Evolutionary conservation across 1,140 invertebrate species (phyloP).

Genomic region (Onthophagus taurus): DNA sequence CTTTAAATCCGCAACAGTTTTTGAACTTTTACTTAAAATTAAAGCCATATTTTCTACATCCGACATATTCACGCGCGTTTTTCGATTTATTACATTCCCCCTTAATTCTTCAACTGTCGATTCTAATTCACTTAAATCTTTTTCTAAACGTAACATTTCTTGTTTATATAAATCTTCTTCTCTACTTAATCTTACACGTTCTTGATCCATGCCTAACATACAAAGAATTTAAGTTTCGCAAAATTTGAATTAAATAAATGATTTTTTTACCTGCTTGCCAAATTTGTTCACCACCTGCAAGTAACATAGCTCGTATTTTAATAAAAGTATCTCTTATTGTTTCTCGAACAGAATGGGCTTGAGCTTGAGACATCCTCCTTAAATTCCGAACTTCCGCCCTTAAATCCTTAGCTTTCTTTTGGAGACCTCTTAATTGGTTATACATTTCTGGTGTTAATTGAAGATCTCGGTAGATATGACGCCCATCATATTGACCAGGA

Average conservation of each 20-base stretch:
- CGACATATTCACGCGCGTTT: constrained; percentile 90
- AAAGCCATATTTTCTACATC: constrained; percentile 96
- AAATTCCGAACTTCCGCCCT: constrained; percentile 81
- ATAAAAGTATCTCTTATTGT: constrained; percentile 83
- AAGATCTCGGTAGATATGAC: constrained; percentile 48
- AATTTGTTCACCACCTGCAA: constrained; percentile 51
- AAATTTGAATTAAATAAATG: neutral
- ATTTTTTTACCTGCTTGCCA: constrained; percentile 34
- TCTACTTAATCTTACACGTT: constrained; percentile 56
- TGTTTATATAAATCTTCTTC: constrained; percentile 84
- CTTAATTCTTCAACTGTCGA: constrained; percentile 88
- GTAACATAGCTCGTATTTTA: constrained; percentile 62
- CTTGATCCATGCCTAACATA: constrained; percentile 44
- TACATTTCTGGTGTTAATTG: constrained; percentile 77
- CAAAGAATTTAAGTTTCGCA: neutral
- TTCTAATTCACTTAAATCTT: constrained; percentile 89
- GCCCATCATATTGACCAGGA: constrained; percentile 53
- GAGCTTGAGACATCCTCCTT: constrained; percentile 79
- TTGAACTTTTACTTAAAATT: constrained; percentile 57
- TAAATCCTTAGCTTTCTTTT: constrained; percentile 85
- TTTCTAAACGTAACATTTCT: constrained; percentile 82
- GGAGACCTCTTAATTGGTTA: constrained; percentile 70
- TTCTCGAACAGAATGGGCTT: constrained; percentile 82
- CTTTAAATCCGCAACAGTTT: constrained; percentile 92
- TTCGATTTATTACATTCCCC: constrained; percentile 88